Base-by-base conservation (phyloP, 2,888 invertebrate genomes). In the Pseudococcus viburni region DNA sequence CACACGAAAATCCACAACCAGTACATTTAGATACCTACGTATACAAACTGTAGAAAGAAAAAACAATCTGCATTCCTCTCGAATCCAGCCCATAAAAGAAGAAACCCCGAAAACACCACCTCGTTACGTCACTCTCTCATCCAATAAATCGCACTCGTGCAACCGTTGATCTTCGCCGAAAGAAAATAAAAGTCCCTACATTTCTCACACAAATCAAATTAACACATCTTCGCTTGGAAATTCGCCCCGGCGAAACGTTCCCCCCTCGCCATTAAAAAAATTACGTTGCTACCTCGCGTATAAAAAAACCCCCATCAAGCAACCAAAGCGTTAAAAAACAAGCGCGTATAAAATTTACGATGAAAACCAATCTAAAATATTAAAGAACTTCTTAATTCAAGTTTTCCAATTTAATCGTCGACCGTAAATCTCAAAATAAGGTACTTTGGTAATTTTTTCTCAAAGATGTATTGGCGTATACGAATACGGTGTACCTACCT, bases 281-380 rank as follows among this genome's bases (percentile, higher is more conserved):
- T 59, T 59, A 59, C 26, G 26, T 33, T 33, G 26, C 26, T n/a
- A n/a, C 55, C 55, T 59, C 19, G 19, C 19, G 59, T 59, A 59
- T 19, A 59, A 59, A 19, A 19, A 59, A 59, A n/a, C 0, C 26
- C 3, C 26, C 26, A 33, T 33, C 26, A 19, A n/a, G 5, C 6
- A 6, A 19, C 19, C 19, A 6, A 19, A 19, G 59, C 59, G 59
- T 59, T 59, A 59, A 59, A 59, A 59, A 59, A 59, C 59, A 59
- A 59, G 59, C 59, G 59, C n/a, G 59, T 59, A 59, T 59, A 59
- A 59, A 59, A 59, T 59, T 59, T 59, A 59, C 59, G 59, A 59
- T 59, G 59, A 59, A 59, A 59, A 59, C 59, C 59, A 59, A 59
- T 59, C 59, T 59, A 59, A 59, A 59, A 59, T 59, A 59, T 59